These are phyloP conservation scores for Spea bombifrons DNA, from an alignment of 2,113 vertebrate genomes.

Conservation along the genomic window DNA sequence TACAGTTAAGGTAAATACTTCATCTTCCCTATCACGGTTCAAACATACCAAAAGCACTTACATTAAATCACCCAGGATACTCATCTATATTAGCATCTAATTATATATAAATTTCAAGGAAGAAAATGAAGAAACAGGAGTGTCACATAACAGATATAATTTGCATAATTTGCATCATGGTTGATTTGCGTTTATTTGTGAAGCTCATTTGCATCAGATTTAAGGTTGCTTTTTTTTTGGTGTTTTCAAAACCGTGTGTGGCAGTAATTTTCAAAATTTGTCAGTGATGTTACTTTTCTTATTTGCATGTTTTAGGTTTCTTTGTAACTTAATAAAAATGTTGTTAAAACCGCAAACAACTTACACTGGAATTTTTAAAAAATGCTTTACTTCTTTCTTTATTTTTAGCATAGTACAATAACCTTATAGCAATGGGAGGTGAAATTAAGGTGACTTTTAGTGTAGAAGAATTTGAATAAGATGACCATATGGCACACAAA, in stretches of 20 bases:
- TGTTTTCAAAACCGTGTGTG: not conserved
- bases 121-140: conserved; percentile 19
- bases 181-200: conserved; percentile 44
- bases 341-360: not conserved
- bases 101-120: conserved; percentile 28
- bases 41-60: conserved; percentile 17
- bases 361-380: too few relatives aligned
- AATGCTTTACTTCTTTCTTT: too few relatives aligned
- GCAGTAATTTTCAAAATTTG: not conserved
- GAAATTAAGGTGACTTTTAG: too few relatives aligned
- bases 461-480: too few relatives aligned
- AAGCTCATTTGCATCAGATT: conserved; percentile 38
- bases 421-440: too few relatives aligned
- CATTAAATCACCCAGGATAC: conserved; percentile 31
- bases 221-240: conserved; percentile 1
- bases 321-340: not conserved
- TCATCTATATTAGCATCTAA: conserved; percentile 32
- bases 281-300: not conserved
- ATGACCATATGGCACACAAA: too few relatives aligned
- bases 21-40: conserved; percentile 25
- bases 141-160: conserved; percentile 26
- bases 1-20: conserved; percentile 37
- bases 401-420: too few relatives aligned
- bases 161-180: conserved; percentile 37
- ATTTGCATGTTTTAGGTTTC: not conserved